Evolutionary conservation across 2,797 vertebrate species (phyloP), one percentile per base, ranked within the genome.

Genomic region (Dipus sagitta): DNA sequence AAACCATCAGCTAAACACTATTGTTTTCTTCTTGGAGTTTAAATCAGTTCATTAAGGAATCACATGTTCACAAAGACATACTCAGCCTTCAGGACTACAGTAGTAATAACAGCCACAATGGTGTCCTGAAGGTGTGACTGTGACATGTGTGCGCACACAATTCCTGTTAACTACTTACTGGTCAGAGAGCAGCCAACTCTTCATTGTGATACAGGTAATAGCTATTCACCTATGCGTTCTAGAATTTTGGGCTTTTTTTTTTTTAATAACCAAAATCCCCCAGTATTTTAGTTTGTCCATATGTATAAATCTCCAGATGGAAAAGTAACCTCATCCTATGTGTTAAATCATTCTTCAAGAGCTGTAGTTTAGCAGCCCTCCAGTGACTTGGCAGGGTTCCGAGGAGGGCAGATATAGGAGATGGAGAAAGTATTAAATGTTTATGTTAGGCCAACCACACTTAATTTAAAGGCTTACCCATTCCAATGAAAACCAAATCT

Each of bases 401-500:
- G 1, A 88, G 58, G 72, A 79, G 65, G 75, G 75, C 71, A 97
- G 89, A 30, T 92, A 88, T 1, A 70, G 32, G 89, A 95, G 91
- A 94, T 34, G 93, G 96, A 92, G 90, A 93, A 92, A 88, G 88
- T 77, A 95, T 92, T 86, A 82, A 47, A 96, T 93, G 85, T 97
- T 94, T 96, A 87, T 95, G 74, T 96, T 94, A 85, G 83, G 88
- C 93, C 76, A 75, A 96, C 95, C 95, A 95, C 96, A 93, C 85
- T 94, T 95, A 90, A 96, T 94, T 96, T 96, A 94, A 95, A 94
- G 91, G 23, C 13, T 91, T 82, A 62, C 14, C 75, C 90, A 93
- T 94, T 97, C 92, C 93, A 96, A 70, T 17, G 76, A 90, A 96
- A 97, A 96, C 79, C 88, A 83, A 95, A 65, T 62, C 86, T 93